Evolutionary conservation across 2,113 vertebrate genomes (phyloP), one percentile per base, ranked within the genome.

Genomic region (Sturnus vulgaris): DNA sequence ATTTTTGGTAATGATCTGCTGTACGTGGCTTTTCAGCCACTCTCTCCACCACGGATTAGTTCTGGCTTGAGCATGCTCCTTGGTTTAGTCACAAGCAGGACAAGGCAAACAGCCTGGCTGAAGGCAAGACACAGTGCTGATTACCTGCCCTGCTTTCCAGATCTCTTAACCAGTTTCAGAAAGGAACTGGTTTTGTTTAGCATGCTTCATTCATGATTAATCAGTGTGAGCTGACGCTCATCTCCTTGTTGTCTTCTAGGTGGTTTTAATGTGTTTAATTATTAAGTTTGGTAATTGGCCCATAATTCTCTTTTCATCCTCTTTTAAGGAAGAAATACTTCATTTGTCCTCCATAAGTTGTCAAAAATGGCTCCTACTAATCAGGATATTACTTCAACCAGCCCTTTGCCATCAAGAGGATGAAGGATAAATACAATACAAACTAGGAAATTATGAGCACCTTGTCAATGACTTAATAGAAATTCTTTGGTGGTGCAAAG

Each of bases 171-270:
- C 23, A 55, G 17, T 78, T 42, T 78, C 47, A 52, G 59, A 42
- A 70, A 57, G 63, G 25, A 92, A 12, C 12, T 55, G 33, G 12
- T 33, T 81, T 80, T 86, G 47, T 69, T 83, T 63, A 73, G 35
- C 9, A 0, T 50, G 55, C 27, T 92, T 68, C 23, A 52, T 70
- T 81, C 3, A 2, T 56, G 72, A 55, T 59, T 88, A 81, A 40
- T 56, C 24, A 23, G 7, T 28, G 42, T 65, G 61, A 56, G 42
- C 30, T 0, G 0, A n/a, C 1, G 9, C 19, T 63, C 53, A 30
- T 60, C 40, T 84, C 33, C 56, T 68, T 61, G 6, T 44, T 44
- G 27, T 86, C 46, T 86, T 86, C 68, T 52, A 28, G 27, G 30
- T 73, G 22, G 21, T 78, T 86, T 91, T 35, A 42, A 80, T 72